Evolutionary conservation across 2,888 invertebrate genomes (phyloP).

Genomic region (Cerastoderma edule): DNA sequence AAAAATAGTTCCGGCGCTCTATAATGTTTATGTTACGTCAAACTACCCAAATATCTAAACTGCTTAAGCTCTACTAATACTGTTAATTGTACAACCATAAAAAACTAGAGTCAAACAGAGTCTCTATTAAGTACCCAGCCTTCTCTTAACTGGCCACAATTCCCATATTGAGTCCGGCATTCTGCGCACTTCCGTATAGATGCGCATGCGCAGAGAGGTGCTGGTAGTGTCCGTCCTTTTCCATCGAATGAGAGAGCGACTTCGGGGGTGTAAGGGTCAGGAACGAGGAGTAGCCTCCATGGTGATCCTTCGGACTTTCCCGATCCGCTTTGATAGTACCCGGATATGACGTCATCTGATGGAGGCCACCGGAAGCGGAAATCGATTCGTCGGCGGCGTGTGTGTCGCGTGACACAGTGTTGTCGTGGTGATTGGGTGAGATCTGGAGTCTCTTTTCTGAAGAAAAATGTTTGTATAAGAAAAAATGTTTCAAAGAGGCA

Average conservation of each 20-base stretch:
- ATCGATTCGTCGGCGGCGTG: constrained; percentile 36
- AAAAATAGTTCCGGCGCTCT: no score
- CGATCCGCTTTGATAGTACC: constrained; percentile 49
- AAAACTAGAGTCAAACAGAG: no score
- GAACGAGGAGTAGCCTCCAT: constrained; percentile 48
- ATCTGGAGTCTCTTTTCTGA: constrained; percentile 28
- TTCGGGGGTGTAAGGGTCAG: constrained; percentile 58
- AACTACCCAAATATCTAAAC: no score
- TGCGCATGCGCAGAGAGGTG: constrained; percentile 58
- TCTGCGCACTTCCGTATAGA: constrained; percentile 51
- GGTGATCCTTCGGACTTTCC: constrained; percentile 55
- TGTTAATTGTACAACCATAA: no score
- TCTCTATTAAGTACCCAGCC: no score
- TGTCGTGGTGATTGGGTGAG: constrained; percentile 43
- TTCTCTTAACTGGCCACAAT: constrained; percentile 56
- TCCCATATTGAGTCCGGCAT: constrained; percentile 57
- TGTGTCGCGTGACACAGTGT: constrained; percentile 37
- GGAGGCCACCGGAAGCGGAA: constrained; percentile 52
- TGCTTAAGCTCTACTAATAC: no score
- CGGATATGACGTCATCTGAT: constrained; percentile 55
- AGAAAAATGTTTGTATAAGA: background rate
- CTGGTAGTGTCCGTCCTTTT: constrained; percentile 57
- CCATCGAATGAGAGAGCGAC: constrained; percentile 37
- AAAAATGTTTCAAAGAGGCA: no score
- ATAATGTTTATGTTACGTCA: no score